Percentiles rank a stretch among this genome's conserved stretches.
Conservation (phyloP, 2,888 invertebrate species). For the Mesorhabditis belari region DNA sequence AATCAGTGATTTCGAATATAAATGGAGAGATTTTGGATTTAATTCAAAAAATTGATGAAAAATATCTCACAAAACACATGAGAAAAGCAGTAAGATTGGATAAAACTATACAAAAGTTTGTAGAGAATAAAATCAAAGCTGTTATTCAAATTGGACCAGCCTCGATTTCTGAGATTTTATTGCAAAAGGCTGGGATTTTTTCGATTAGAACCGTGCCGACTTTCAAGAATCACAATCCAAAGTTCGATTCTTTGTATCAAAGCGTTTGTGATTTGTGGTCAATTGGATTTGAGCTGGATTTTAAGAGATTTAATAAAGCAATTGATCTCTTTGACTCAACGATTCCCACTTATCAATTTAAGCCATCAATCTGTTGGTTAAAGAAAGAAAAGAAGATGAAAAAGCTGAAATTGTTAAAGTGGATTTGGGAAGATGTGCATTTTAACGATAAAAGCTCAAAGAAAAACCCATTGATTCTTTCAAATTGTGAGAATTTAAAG, state of each 20-base stretch:
- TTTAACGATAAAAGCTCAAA: no score
- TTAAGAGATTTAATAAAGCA: background rate
- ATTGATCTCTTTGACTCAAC: constrained; percentile 3
- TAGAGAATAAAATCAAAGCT: constrained; percentile 10
- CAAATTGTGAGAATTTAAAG: background rate
- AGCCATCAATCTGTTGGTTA: constrained; percentile 7
- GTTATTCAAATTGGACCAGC: constrained; percentile 41
- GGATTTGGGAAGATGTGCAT: background rate
- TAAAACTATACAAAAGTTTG: constrained; percentile 17
- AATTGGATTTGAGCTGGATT: constrained; percentile 16
- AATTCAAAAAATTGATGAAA: constrained; percentile 3
- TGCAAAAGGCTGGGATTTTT: background rate
- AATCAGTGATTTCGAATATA: constrained; percentile 35
- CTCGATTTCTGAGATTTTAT: background rate
- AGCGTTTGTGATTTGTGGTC: constrained; percentile 26
- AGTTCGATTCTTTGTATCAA: constrained; percentile 6
- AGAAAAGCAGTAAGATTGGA: constrained; percentile 32
- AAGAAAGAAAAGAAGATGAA: background rate
- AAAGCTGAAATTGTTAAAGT: background rate
- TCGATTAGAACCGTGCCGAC: background rate
- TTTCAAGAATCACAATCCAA: background rate
- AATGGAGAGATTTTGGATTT: constrained; percentile 18
- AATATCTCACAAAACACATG: constrained; percentile 35
- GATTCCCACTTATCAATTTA: constrained; percentile 25
- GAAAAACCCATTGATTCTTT: background rate